Base-by-base conservation (phyloP, 2,888 invertebrate species). In the Hybos culiciformis region DNA sequence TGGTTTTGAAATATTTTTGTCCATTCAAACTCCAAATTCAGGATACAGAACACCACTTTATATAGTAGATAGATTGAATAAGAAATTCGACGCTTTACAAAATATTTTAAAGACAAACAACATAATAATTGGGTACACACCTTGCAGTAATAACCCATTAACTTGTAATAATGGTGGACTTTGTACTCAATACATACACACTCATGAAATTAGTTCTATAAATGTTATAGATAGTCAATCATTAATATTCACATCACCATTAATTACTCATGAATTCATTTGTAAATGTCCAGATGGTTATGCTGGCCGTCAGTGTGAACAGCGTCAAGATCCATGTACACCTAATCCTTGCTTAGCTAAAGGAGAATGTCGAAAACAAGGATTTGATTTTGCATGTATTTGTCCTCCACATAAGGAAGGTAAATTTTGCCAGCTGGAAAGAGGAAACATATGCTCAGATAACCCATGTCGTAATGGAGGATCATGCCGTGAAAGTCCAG, bases 401-500 rank as follows among this genome's bases (percentile, higher is more conserved):
- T 93, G 93, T 59, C 80, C 85, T 1, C 62, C 77, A 0, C 74
- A 80, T 42, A 75, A 83, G 45, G 84, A 88, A 58, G 92, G 92
- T 2, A 80, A 81, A 58, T 72, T 78, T 21, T 92, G 92, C 58
- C 88, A 93, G 58, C 61, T 80, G 41, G 87, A 90, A 60, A 74
- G 81, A 52, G 84, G 85, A 24, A 85, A 88, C 54, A 83, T 80
- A 1, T 93, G 92, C 58, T 80, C 81, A 40, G 80, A 76, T 40
- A 84, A 82, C 57, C 91, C 91, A 0, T 93, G 93, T 59, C 77
- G 79, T 54, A 92, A 93, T 60, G 91, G 91, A 8, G 93, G 92
- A 3, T 86, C 88, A 0, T 93, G 93, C 54, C 80, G 86, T 52
- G 85, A 86, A 58, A 86, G 86, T 57, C 79, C 84, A 0, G 88